These are phyloP conservation scores for Fregetta grallaria DNA, from an alignment of 2,113 vertebrate genomes.

Conservation along the genomic window DNA sequence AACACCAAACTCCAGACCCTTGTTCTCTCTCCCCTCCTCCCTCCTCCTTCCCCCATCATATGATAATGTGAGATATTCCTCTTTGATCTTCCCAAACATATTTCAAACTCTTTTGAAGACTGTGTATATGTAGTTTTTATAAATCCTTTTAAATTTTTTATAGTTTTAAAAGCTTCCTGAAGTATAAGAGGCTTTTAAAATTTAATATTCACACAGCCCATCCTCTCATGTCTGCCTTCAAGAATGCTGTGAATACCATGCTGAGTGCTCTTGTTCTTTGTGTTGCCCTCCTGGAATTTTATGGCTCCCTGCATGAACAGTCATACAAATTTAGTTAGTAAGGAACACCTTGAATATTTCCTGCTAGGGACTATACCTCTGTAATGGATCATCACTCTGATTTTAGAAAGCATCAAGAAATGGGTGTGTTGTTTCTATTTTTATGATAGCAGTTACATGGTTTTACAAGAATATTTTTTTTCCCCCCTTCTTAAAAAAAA, in stretches of 20 bases:
- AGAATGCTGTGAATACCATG: not conserved
- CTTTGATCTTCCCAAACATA: conserved; percentile 24
- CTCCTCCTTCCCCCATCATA: not conserved
- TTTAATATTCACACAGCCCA: not conserved
- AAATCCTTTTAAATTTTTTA: conserved; percentile 11
- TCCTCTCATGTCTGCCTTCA: not conserved
- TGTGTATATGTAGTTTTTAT: not conserved
- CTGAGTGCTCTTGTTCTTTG: not conserved
- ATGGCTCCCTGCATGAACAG: not conserved
- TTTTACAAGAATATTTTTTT: not conserved
- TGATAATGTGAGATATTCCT: not conserved
- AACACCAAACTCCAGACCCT: not conserved
- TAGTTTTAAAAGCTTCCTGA: conserved; percentile 40
- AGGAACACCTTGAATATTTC: not conserved
- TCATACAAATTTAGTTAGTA: not conserved
- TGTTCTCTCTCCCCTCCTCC: not conserved
- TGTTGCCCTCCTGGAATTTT: not conserved
- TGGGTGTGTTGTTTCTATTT: not conserved
- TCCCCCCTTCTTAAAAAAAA: not conserved
- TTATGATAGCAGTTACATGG: not conserved
- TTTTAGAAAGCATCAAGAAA: not conserved
- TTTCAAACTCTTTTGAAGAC: conserved; percentile 31
- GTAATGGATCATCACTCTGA: not conserved
- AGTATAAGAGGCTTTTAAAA: conserved; percentile 42
- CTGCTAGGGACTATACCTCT: not conserved